phyloP scores from a whole-genome alignment of 2,888 invertebrate genomes.

The Strigamia transsilvanica region DNA sequence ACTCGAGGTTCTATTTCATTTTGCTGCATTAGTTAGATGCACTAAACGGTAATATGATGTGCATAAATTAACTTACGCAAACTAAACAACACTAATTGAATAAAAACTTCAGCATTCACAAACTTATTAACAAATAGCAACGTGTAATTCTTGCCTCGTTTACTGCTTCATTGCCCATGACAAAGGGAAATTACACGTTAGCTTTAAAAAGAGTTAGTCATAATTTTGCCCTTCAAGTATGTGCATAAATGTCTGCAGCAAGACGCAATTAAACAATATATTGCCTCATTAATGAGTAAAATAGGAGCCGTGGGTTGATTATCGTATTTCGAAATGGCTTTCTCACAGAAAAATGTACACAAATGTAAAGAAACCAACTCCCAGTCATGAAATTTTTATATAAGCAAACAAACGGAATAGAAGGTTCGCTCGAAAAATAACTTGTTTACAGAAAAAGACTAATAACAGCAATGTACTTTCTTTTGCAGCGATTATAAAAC shows the following conservation, averaged over 20 bases:
- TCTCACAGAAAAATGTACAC: not conserved
- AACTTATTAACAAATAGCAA: not conserved
- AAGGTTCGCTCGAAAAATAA: not conserved
- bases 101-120: not conserved
- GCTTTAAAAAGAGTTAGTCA: not conserved
- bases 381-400: not conserved
- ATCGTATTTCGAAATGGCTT: too few relatives aligned
- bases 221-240: not conserved
- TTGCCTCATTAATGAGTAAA: not conserved
- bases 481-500: too few relatives aligned
- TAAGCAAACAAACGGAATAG: not conserved
- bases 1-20: not conserved
- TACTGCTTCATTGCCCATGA: constrained; percentile 7
- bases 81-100: not conserved
- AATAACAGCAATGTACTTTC: too few relatives aligned
- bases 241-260: not conserved
- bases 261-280: not conserved
- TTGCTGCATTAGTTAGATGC: not conserved
- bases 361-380: not conserved
- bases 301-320: not conserved
- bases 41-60: not conserved
- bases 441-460: too few relatives aligned
- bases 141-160: constrained; percentile 8
- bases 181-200: not conserved
- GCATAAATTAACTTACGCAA: not conserved